These are phyloP conservation scores for Ctenomys sociabilis DNA, from an alignment of 2,113 vertebrate species.

Conservation along the genomic window DNA sequence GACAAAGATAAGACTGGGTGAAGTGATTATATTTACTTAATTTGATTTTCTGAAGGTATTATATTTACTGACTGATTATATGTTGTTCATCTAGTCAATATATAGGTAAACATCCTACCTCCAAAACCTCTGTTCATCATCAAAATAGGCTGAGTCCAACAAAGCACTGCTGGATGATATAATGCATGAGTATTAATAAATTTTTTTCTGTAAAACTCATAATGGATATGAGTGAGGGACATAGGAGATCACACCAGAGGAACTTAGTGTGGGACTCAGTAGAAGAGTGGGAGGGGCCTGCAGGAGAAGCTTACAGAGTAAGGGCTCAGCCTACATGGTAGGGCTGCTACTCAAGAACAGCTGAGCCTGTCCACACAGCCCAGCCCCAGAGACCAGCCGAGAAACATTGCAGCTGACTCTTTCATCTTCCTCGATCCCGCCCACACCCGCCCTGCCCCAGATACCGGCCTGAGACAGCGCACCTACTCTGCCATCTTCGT, in stretches of 20 bases:
- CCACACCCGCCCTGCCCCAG: too few species aligned
- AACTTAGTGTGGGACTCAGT: not conserved
- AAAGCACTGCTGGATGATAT: not conserved
- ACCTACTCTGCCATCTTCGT: too few species aligned
- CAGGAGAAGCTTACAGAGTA: not conserved
- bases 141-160: not conserved
- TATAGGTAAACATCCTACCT: not conserved
- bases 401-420: too few species aligned
- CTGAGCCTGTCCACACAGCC: too few species aligned
- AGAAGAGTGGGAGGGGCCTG: not conserved
- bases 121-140: not conserved
- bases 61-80: not conserved
- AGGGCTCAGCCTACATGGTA: not conserved
- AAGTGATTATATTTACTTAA: not conserved
- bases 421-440: too few species aligned
- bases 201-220: slow-evolving; percentile 17
- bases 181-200: not conserved
- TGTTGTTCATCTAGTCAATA: not conserved
- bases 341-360: too few species aligned
- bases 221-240: not conserved
- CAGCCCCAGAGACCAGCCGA: too few species aligned
- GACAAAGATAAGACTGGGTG: slow-evolving; percentile 14
- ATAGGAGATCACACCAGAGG: not conserved
- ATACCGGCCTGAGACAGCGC: too few species aligned
- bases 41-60: too few species aligned